Conservation (phyloP, 2,797 vertebrate species). For the Enteromius mattozi region DNA sequence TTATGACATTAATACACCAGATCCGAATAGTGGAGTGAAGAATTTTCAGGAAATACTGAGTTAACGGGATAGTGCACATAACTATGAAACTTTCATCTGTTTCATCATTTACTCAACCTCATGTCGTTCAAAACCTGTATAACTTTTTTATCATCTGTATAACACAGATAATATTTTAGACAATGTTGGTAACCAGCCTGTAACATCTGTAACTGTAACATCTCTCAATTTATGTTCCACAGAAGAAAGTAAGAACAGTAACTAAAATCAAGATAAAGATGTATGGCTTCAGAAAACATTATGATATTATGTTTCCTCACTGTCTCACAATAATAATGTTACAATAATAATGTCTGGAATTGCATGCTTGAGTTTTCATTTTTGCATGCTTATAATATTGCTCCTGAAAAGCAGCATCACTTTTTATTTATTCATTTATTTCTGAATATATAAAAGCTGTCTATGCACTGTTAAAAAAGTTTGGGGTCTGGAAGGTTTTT, state of each 20-base stretch:
- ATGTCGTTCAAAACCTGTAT: no score
- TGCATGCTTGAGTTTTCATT: not conserved
- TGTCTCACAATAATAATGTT: not conserved
- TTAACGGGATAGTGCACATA: not conserved
- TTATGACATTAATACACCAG: not conserved
- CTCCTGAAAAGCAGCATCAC: not conserved
- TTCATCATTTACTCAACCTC: not conserved
- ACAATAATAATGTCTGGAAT: constrained; percentile 7
- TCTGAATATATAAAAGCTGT: not conserved
- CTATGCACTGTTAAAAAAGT: not conserved
- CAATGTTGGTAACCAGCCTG: not conserved
- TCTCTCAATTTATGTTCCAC: not conserved
- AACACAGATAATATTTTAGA: not conserved
- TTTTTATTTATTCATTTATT: not conserved
- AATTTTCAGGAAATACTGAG: not conserved
- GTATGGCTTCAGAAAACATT: not conserved
- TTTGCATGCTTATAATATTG: not conserved
- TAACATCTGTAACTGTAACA: not conserved
- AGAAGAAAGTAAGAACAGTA: not conserved
- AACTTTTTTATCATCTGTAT: not conserved
- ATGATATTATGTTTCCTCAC: not conserved
- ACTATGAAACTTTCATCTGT: not conserved
- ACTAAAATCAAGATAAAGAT: not conserved
- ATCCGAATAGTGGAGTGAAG: not conserved
- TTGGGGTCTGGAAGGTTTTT: not conserved